Evolutionary conservation across 2,797 vertebrate genomes (phyloP), one percentile per base, ranked within the genome.

Genomic region (Enteromius fasciolatus): DNA sequence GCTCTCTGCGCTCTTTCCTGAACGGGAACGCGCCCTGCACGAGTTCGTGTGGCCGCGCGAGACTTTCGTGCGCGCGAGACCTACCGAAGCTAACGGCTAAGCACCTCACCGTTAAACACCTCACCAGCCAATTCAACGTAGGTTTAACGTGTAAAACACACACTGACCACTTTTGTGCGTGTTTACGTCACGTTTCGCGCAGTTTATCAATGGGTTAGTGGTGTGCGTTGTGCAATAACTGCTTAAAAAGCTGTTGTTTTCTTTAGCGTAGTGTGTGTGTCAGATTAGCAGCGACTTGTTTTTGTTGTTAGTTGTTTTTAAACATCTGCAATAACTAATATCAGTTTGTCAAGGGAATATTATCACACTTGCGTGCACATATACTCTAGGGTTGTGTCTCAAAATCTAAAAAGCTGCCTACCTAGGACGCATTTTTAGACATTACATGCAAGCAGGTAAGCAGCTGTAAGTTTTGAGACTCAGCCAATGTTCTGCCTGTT

Each of bases 71-170:
- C n/a, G 33, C 80, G 48, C 36, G 81, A 82, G 73, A 82, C 48
- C 72, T 23, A 46, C 36, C 25, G 73, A 82, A 23, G 81, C 81
- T 83, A 83, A 83, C 81, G 52, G 78, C 78, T 69, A 80, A 79
- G 6, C n/a, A 28, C 14, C 5, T 69, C 77, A 69, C 33, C 64
- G 33, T 54, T 67, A 79, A 76, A 76, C 63, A n/a, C 11, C 25
- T 59, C 39, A 33, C 20, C 36, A 25, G 46, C 50, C 33, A 20
- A 74, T 48, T 59, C 64, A 48, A 39, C 39, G 81, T 68, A 83
- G 64, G 81, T 82, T 75, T 67, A 67, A n/a, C 33, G 23, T 68
- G 17, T 59, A 33, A 59, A 70, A 48, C 77, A 76, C 50, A 68
- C 81, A 50, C 25, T 12, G 14, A 33, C 15, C 39, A 33, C 39